Evolutionary conservation across 2,113 vertebrate genomes (phyloP).

Genomic region (Caracal caracal): DNA sequence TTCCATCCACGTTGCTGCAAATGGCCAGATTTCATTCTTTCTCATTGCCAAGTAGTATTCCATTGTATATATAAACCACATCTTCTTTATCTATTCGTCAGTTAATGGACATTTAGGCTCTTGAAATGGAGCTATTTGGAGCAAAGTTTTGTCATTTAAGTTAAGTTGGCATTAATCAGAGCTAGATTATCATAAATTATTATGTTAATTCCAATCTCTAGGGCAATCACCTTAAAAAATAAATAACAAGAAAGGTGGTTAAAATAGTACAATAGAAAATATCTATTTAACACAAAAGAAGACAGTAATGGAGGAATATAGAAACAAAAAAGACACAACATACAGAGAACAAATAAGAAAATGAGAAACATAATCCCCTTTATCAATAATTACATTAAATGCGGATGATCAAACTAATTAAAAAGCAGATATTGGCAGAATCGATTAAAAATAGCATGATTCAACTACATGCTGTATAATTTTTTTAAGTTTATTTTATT

Average conservation of each 20-base stretch:
- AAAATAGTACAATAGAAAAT: neutral
- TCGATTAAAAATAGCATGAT: neutral
- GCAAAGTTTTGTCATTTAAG: neutral
- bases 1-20: too few relatives aligned
- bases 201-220: neutral
- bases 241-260: neutral
- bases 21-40: too few relatives aligned
- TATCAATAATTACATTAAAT: neutral
- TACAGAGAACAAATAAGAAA: neutral
- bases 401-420: neutral
- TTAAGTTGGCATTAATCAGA: neutral
- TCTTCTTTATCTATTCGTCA: too few relatives aligned
- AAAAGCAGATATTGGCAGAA: neutral
- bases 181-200: slow-evolving; percentile 4
- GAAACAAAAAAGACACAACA: neutral
- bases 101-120: too few relatives aligned
- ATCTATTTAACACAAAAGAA: neutral
- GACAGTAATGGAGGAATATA: neutral
- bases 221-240: neutral
- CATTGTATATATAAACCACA: too few relatives aligned
- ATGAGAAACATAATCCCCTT: neutral
- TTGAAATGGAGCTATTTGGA: neutral
- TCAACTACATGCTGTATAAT: neutral
- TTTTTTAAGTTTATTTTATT: too few relatives aligned
- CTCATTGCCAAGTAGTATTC: too few relatives aligned